Evolutionary conservation across 2,888 invertebrate species (phyloP).

Genomic region (Augiades crinisus): DNA sequence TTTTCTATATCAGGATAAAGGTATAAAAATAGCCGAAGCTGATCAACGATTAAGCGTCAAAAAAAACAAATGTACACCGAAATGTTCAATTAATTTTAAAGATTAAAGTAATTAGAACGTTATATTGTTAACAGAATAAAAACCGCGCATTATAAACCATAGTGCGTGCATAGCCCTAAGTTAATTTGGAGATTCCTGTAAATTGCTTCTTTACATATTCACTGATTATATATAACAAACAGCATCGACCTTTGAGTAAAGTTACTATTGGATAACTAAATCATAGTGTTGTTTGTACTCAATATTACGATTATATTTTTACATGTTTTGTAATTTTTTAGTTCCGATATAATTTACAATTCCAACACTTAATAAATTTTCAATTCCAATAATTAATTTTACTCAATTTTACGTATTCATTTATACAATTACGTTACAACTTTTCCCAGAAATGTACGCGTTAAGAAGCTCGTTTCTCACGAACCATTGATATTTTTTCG

Average conservation of each 20-base stretch:
- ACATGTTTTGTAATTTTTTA: not conserved
- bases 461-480: not conserved
- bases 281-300: not conserved
- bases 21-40: too few species aligned
- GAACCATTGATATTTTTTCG: not conserved
- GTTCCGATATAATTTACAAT: not conserved
- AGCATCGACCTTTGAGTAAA: not conserved
- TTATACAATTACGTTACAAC: not conserved
- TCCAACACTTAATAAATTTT: not conserved
- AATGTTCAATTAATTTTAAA: too few species aligned
- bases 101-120: too few species aligned
- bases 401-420: not conserved
- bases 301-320: not conserved
- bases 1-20: too few species aligned
- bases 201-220: not conserved
- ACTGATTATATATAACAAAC: too few species aligned
- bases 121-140: too few species aligned
- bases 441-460: not conserved
- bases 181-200: not conserved
- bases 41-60: too few species aligned
- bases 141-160: not conserved
- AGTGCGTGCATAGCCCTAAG: not conserved
- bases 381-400: not conserved
- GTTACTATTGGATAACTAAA: not conserved
- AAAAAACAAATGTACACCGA: too few species aligned